Evolutionary conservation across 2,888 invertebrate genomes (phyloP), one percentile per base, ranked within the genome.

Genomic region (Mythimna impura): DNA sequence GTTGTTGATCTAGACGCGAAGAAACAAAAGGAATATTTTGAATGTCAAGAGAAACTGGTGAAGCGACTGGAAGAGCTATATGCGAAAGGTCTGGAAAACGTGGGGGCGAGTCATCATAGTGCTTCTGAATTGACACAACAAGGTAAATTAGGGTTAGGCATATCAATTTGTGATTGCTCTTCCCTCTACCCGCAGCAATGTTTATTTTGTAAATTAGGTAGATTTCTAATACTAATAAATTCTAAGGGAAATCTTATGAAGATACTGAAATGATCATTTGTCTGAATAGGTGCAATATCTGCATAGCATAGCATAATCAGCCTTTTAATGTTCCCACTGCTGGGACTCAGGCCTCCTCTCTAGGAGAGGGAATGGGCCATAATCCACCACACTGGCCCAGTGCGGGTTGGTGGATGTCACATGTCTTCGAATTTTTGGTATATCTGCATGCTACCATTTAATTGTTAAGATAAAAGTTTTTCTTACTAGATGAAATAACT

Each of bases 41-140:
- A 91, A 52, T 90, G 90, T 58, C 96, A 96, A 88, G 93, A 93
- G 43, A 92, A 92, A 85, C 89, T 96, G 36, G 93, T 96, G 2
- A 92, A 93, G 71, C 90, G 91, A 65, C 88, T 96, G 66, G 94
- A 95, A 86, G 87, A 92, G 57, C 86, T 95, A 22, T 94, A 95
- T 84, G 87, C 92, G 1, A 91, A 91, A 79, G 91, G 94, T 6
- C 81, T 96, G 50, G 86, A 90, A 61, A 92, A 93, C 86, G 87
- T 96, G 73, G 96, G 96, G 34, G 87, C 89, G 12, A 89, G 95
- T 81, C 96, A 96, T 83, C 90, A 87, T 76, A 90, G 89, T 81
- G 96, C 94, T 65, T 82, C 89, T 54, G 90, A 92, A 82, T 81
- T 89, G 58, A 89, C 76, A 67, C 73, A 83, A 68, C 82, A 89